phyloP scores from a whole-genome alignment of 2,797 vertebrate species.

The Sebastes kiyomatsui region DNA sequence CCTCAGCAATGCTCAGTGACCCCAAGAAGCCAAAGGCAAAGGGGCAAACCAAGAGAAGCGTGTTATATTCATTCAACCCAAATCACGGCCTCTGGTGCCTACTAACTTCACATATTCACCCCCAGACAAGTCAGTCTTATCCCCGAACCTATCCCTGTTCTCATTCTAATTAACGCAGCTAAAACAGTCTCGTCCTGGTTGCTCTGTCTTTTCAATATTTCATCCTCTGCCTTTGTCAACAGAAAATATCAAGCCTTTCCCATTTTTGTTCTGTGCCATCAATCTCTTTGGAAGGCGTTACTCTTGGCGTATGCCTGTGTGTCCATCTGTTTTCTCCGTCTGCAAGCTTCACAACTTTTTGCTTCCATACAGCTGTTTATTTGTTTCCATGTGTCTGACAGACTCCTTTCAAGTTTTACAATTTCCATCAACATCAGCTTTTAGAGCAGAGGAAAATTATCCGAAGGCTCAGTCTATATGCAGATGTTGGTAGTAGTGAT shows the following conservation, averaged over 20 bases:
- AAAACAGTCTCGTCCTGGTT: not conserved
- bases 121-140: not conserved
- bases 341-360: conserved; percentile 3
- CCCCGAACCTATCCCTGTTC: not conserved
- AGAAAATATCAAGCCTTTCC: conserved; percentile 25
- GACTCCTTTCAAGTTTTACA: not conserved
- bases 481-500: not conserved
- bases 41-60: not conserved
- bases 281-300: conserved; percentile 5
- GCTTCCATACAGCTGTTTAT: not conserved
- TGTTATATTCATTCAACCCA: conserved; percentile 18
- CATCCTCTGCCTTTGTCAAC: not conserved
- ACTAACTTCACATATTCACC: not conserved
- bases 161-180: conserved; percentile 11
- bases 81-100: not conserved
- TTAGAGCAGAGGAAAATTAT: not conserved
- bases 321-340: conserved; percentile 36
- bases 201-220: conserved; percentile 7
- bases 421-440: not conserved
- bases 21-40: conserved; percentile 29
- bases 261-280: not conserved
- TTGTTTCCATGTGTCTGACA: not conserved
- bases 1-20: conserved; percentile 50
- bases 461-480: not conserved
- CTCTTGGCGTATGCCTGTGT: not conserved